Evolutionary conservation across 2,113 vertebrate genomes (phyloP).

Genomic region (Eudorcas thomsonii): DNA sequence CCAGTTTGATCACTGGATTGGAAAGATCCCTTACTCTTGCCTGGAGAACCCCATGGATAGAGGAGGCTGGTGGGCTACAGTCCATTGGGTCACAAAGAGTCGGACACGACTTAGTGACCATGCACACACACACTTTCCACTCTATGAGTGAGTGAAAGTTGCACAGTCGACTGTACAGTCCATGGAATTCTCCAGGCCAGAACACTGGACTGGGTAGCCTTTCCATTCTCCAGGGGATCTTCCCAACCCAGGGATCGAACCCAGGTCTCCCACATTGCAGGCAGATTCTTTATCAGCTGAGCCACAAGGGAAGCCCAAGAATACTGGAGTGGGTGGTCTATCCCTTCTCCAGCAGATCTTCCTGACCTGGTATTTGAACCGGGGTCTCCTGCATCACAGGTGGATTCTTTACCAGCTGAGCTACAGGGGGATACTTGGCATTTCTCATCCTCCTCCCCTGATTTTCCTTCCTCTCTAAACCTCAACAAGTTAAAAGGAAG

Average conservation of each 20-base stretch:
- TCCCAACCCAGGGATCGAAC: not conserved
- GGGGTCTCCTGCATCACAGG: not conserved
- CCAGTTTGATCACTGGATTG: fast-evolving
- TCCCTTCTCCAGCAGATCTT: not conserved
- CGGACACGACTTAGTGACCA: fast-evolving
- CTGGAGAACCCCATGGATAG: not conserved
- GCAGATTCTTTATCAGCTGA: not conserved
- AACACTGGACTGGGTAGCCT: not conserved
- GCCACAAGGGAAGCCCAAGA: not conserved
- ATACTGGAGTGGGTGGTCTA: not conserved
- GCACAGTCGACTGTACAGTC: not conserved
- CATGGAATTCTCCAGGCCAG: not conserved
- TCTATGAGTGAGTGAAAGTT: not conserved
- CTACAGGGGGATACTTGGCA: not conserved
- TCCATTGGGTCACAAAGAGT: not conserved
- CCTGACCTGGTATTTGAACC: not conserved
- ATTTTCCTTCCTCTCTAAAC: not conserved
- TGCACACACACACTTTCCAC: not conserved
- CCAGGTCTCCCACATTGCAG: not conserved
- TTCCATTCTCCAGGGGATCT: not conserved
- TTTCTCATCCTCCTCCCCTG: not conserved
- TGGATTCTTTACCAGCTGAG: not conserved
- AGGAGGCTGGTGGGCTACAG: not conserved
- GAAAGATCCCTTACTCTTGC: not conserved
- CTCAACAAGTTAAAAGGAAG: not conserved